phyloP scores from a whole-genome alignment of 2,113 vertebrate genomes.

The Platycercus adscitus region DNA sequence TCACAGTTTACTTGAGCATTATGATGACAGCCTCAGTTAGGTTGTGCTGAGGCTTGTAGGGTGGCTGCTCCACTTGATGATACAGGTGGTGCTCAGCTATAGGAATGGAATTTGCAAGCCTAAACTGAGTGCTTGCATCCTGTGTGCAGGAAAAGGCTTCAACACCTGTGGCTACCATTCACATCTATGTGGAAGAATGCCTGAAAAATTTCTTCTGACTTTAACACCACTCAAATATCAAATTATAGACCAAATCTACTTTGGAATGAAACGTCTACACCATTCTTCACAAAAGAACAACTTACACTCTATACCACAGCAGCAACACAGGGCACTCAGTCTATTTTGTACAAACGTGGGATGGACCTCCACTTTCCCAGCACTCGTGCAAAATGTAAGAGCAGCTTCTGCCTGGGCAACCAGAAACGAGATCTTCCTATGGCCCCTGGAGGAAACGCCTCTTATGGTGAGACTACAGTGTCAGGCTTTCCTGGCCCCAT shows the following conservation, averaged over 20 bases:
- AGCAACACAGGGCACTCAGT: too few species aligned
- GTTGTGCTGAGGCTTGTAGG: neutral
- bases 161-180: neutral
- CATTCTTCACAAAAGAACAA: neutral
- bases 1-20: neutral
- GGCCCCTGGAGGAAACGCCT: neutral
- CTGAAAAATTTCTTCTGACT: neutral
- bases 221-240: neutral
- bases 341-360: neutral
- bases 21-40: neutral
- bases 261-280: neutral
- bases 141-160: neutral
- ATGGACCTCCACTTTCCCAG: neutral
- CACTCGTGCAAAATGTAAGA: neutral
- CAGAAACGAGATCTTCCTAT: neutral
- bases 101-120: neutral
- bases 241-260: neutral
- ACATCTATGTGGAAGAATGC: neutral
- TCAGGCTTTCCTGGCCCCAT: neutral
- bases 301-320: neutral
- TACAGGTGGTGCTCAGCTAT: neutral
- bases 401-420: neutral
- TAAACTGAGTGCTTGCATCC: neutral
- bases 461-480: neutral
- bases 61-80: neutral